Conservation (phyloP, 2,888 invertebrate genomes). For the Nephrotoma appendiculata region DNA sequence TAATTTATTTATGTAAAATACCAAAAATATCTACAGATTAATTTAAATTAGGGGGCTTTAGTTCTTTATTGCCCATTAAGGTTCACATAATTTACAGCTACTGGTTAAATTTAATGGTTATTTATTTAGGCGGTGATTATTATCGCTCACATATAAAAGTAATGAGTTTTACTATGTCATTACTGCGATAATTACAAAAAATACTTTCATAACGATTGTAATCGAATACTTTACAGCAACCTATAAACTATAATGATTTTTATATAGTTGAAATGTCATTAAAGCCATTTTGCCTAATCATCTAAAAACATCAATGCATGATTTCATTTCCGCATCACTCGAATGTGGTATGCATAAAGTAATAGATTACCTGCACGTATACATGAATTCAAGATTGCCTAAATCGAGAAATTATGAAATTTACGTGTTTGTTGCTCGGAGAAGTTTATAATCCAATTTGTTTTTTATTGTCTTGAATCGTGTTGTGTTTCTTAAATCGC, state of each 20-base stretch:
- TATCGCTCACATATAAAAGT: not conserved
- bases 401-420: not conserved
- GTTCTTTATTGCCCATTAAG: not conserved
- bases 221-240: not conserved
- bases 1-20: not conserved
- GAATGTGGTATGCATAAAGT: not conserved
- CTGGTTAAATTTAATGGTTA: not conserved
- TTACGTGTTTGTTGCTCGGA: not conserved
- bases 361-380: not conserved
- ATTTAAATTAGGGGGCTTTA: not conserved
- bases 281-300: not conserved
- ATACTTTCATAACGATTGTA: not conserved
- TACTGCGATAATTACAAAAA: not conserved
- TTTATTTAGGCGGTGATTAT: not conserved
- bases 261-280: not conserved
- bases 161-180: not conserved
- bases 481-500: no score
- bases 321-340: not conserved
- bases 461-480: not conserved
- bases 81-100: not conserved
- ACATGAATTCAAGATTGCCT: not conserved
- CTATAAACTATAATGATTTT: not conserved
- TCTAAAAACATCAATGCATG: not conserved
- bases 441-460: not conserved
- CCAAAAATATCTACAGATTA: not conserved